A percentile compares a stretch with the other conserved stretches of the same genome.
These are phyloP conservation scores for Catonia carolina DNA, from an alignment of 2,888 invertebrate genomes.

Conservation along the genomic window DNA sequence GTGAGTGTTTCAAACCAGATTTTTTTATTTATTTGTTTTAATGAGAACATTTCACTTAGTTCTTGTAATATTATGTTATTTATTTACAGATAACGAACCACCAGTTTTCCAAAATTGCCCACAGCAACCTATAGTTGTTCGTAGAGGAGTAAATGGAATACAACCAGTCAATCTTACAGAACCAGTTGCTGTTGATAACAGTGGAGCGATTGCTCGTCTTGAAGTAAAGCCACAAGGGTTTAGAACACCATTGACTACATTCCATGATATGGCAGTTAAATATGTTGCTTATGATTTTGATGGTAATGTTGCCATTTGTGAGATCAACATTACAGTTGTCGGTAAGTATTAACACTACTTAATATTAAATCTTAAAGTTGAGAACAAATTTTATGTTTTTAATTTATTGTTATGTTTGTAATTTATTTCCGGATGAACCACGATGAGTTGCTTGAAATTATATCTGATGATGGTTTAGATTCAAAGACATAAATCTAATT, in stretches of 20 bases:
- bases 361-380: background rate
- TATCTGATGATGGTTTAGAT: too few species aligned
- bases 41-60: too few species aligned
- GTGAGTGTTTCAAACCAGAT: too few species aligned
- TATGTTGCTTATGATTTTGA: constrained; percentile 96
- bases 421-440: too few species aligned
- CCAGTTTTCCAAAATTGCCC: constrained; percentile 96
- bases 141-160: constrained; percentile 81
- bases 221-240: constrained; percentile 91
- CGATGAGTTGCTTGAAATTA: background rate
- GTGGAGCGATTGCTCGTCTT: constrained; percentile 85
- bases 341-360: constrained; percentile 40
- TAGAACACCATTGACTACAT: constrained; percentile 77
- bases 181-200: constrained; percentile 91
- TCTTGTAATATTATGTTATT: too few species aligned
- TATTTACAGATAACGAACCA: constrained; percentile 76
- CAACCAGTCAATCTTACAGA: constrained; percentile 88
- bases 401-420: too few species aligned
- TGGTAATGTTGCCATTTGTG: constrained; percentile 95
- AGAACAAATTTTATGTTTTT: too few species aligned
- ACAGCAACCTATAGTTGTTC: constrained; percentile 82
- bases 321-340: constrained; percentile 90
- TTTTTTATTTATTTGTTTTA: too few species aligned
- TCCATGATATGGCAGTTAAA: constrained; percentile 86
- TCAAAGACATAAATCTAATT: too few species aligned